phyloP scores from a whole-genome alignment of 2,888 invertebrate species.

The Sussaba pulchella region DNA sequence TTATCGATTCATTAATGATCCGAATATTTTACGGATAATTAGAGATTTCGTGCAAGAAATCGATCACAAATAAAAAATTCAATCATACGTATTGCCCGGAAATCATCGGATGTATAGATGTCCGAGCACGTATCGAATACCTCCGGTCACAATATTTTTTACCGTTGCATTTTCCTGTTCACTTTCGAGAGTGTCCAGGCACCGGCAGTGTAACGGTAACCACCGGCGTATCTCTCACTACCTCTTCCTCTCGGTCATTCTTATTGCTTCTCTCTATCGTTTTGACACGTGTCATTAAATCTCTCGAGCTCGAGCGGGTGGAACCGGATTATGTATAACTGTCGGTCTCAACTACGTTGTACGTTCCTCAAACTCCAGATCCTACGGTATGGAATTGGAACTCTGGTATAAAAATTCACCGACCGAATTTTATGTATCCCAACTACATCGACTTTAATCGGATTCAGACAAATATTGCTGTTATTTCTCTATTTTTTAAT shows the following conservation, averaged over 20 bases:
- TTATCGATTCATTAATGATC: too few relatives aligned
- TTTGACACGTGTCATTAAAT: constrained; percentile 64
- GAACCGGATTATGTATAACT: constrained; percentile 57
- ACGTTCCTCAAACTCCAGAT: constrained; percentile 7
- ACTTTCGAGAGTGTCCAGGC: constrained; percentile 63
- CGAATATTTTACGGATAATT: too few relatives aligned
- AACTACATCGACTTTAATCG: background rate
- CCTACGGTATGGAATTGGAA: constrained; percentile 1
- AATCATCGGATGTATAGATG: background rate
- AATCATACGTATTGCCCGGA: too few relatives aligned
- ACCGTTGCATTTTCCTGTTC: constrained; percentile 78
- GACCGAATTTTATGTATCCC: constrained; percentile 11
- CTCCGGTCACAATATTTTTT: constrained; percentile 64
- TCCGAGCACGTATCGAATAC: constrained; percentile 3
- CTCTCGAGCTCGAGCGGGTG: constrained; percentile 53
- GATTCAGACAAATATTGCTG: background rate
- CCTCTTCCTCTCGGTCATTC: constrained; percentile 25
- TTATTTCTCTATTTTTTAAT: background rate
- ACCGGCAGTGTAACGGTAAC: constrained; percentile 67
- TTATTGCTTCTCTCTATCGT: constrained; percentile 34
- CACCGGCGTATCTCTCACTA: constrained; percentile 48
- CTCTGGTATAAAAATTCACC: background rate
- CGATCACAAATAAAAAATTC: too few relatives aligned
- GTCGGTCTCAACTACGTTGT: constrained; percentile 30
- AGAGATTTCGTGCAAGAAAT: too few relatives aligned